phyloP scores from a whole-genome alignment of 2,888 invertebrate species.

The Chromoteleia sp. region DNA sequence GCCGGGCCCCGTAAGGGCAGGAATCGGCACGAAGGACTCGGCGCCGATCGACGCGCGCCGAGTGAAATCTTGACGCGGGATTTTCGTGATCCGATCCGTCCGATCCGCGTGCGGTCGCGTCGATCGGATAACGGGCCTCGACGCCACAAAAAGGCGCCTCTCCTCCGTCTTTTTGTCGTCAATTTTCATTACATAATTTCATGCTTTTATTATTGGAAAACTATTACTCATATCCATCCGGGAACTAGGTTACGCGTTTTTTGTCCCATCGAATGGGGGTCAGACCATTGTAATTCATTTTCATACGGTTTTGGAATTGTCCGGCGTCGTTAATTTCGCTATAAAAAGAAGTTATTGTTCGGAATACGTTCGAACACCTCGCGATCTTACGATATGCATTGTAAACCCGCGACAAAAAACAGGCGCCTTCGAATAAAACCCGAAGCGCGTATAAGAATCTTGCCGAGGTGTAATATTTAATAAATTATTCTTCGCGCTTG shows the following conservation, averaged over 20 bases:
- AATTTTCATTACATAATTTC: constrained; percentile 43
- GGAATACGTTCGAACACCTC: too few relatives aligned
- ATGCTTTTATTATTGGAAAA: constrained; percentile 49
- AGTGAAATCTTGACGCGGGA: constrained; percentile 37
- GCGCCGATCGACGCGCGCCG: constrained; percentile 12
- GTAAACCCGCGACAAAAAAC: too few relatives aligned
- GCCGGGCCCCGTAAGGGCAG: constrained; percentile 35
- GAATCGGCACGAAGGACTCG: constrained; percentile 42
- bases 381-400: too few relatives aligned
- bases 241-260: constrained; percentile 23
- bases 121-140: constrained; percentile 29
- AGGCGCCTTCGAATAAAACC: too few relatives aligned
- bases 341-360: too few relatives aligned
- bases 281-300: not conserved
- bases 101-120: constrained; percentile 25
- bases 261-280: constrained; percentile 1
- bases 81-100: constrained; percentile 26
- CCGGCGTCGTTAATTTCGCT: too few relatives aligned
- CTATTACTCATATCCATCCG: constrained; percentile 14
- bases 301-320: too few relatives aligned
- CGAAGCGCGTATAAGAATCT: too few relatives aligned
- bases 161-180: constrained; percentile 2
- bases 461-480: too few relatives aligned
- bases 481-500: too few relatives aligned
- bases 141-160: constrained; percentile 25